Percentiles rank a stretch among this genome's conserved stretches.
phyloP scores from a whole-genome alignment of 2,113 vertebrate species.

The Corythoichthys intestinalis region DNA sequence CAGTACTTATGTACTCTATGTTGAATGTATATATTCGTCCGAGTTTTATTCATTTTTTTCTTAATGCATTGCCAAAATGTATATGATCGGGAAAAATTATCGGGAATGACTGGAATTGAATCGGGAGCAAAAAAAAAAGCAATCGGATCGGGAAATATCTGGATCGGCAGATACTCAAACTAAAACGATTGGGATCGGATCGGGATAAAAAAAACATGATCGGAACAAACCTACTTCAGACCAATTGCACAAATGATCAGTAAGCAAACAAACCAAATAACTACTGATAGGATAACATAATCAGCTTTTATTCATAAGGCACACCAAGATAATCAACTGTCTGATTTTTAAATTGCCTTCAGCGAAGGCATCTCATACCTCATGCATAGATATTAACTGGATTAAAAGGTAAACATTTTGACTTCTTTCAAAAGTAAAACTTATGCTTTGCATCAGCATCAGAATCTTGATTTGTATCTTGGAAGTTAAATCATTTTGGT shows the following conservation, averaged over 20 bases:
- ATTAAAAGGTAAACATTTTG: conserved; percentile 1
- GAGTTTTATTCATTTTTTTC: too few species aligned
- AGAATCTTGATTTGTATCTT: neutral
- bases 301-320: neutral
- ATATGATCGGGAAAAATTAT: too few species aligned
- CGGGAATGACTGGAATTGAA: too few species aligned
- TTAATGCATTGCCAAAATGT: too few species aligned
- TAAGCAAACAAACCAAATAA: neutral
- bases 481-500: neutral
- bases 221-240: too few species aligned
- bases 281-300: neutral
- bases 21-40: too few species aligned
- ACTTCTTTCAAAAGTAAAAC: neutral
- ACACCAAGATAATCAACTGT: neutral
- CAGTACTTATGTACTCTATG: too few species aligned
- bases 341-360: neutral
- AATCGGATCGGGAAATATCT: too few species aligned
- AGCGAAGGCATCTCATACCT: neutral
- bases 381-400: neutral
- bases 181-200: too few species aligned
- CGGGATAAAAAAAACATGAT: neutral
- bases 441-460: neutral
- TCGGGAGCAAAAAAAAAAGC: too few species aligned
- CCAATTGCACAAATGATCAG: neutral
- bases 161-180: too few species aligned